phyloP scores from a whole-genome alignment of 1,140 invertebrate species.

The Brachionus paranguensis region DNA sequence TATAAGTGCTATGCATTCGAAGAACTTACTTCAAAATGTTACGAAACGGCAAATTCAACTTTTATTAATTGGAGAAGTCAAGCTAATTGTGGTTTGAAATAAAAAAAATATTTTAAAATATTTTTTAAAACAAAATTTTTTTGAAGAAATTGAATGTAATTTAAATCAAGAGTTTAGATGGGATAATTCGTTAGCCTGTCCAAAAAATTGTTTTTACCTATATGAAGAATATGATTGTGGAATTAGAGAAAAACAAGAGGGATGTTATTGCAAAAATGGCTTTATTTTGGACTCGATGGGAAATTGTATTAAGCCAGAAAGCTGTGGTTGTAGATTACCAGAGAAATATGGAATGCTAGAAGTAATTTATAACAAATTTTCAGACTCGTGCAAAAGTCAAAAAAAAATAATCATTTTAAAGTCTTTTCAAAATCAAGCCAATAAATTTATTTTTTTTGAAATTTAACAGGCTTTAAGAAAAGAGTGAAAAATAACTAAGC shows the following conservation, averaged over 20 bases:
- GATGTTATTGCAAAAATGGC: conserved; percentile 12
- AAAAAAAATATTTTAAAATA: background rate
- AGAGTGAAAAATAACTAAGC: too few relatives aligned
- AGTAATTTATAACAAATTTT: background rate
- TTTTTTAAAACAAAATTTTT: background rate
- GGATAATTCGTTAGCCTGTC: background rate
- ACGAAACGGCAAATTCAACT: background rate
- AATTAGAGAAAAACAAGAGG: background rate
- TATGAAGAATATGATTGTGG: conserved; percentile 29
- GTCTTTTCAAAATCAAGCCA: too few relatives aligned
- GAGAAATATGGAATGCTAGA: background rate
- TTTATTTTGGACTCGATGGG: conserved; percentile 7
- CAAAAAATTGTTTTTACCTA: background rate
- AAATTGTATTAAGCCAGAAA: background rate
- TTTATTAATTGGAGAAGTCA: background rate
- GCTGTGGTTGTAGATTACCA: conserved; percentile 17
- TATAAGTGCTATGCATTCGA: background rate
- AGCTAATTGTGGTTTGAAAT: background rate
- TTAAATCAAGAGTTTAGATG: background rate
- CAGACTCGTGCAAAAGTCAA: too few relatives aligned
- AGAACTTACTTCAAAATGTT: background rate
- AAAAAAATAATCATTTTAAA: too few relatives aligned
- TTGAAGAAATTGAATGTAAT: background rate
- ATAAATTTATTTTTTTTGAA: too few relatives aligned
- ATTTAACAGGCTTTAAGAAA: too few relatives aligned